Base-by-base conservation (phyloP, 2,113 vertebrate species). In the Cyanocitta stelleri region DNA sequence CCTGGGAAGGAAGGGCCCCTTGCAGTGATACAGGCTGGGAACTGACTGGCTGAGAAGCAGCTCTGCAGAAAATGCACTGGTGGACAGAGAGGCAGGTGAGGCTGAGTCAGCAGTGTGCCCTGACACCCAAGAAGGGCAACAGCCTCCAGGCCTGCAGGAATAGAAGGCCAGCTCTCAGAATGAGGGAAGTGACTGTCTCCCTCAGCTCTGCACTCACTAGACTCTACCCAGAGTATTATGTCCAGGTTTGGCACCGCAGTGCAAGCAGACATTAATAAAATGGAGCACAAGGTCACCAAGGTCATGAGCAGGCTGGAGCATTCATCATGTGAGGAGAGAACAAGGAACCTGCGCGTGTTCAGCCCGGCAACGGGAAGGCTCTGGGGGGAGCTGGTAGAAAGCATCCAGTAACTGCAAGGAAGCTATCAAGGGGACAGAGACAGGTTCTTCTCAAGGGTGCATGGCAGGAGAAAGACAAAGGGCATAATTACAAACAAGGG, bases 321-420 rank as follows among this genome's bases (percentile, higher is more conserved):
- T 35, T 48, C 2, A 2, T 19, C 14, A 5, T 13, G 23, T 23
- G 39, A 58, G 4, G 16, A 66, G 12, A 35, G 35, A 14, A 56
- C 33, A 44, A 16, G 68, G n/a, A 48, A n/a, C 16, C 7, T 20
- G 37, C 0, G 0, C 2, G 5, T 7, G 18, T 9, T 48, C 21
- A 44, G 27, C 32, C 27, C 5, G 0, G 6, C 69, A 37, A 41
- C 56, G 16, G 27, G 32, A 35, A 76, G 37, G 15, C n/a, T 58
- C 39, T 3, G 16, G 4, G 7, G 17, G 20, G 1, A 63, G 6
- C 1, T 6, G 6, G 16, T 11, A 41, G 35, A 85, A 93, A 49
- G 27, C 6, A 1, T 49, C 39, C 24, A 35, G 64, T 27, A 46
- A 35, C 32, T 66, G 2, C 11, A 18, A 82, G 33, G 35, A 69